These are phyloP conservation scores for Amazona guildingii DNA, from an alignment of 2,113 vertebrate genomes.

Conservation along the genomic window DNA sequence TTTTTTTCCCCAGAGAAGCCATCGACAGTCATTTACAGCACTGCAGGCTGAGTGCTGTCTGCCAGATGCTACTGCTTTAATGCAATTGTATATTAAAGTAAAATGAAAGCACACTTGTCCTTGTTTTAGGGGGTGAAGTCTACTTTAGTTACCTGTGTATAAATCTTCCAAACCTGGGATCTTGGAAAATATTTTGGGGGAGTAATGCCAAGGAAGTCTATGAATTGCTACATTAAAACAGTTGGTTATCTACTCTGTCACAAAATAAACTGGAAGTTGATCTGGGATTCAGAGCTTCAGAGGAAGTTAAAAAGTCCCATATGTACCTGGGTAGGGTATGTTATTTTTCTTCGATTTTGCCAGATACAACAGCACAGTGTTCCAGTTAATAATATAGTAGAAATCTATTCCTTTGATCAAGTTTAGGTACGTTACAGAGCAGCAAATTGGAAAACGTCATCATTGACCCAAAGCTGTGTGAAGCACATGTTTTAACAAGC, in stretches of 20 bases:
- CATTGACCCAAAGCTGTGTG: not conserved
- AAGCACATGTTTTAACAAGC: not conserved
- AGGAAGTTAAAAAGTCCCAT: not conserved
- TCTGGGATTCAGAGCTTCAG: not conserved
- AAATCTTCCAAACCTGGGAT: not conserved
- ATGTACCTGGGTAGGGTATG: not conserved
- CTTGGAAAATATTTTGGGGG: not conserved
- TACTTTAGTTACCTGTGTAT: not conserved
- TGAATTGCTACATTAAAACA: not conserved
- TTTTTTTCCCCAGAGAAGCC: not conserved
- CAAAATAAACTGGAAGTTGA: not conserved
- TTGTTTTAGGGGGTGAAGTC: not conserved
- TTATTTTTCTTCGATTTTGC: not conserved
- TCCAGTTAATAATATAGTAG: not conserved
- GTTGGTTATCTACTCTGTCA: not conserved
- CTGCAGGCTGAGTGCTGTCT: conserved; percentile 22
- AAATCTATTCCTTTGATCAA: not conserved
- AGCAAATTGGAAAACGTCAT: not conserved
- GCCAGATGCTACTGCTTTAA: conserved; percentile 27
- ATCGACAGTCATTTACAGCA: conserved; percentile 6
- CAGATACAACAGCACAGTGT: not conserved
- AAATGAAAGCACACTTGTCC: conserved; percentile 1
- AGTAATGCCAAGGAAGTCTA: not conserved
- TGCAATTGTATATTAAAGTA: conserved; percentile 38
- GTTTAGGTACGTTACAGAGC: not conserved